Conservation (phyloP, 2,888 invertebrate species). For the Coremacera marginata region DNA sequence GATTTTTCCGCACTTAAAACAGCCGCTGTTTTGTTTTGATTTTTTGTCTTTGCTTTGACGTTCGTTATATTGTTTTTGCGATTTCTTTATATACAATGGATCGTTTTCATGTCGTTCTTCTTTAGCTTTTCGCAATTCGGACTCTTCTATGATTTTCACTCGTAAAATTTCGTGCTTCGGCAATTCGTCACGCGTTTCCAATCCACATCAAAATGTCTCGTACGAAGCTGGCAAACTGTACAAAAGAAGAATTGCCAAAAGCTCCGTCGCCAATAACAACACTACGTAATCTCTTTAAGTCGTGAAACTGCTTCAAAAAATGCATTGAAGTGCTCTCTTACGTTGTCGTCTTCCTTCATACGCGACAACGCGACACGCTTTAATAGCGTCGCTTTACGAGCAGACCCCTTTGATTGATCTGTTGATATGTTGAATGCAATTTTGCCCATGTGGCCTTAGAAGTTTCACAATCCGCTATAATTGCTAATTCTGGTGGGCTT, state of each 20-base stretch:
- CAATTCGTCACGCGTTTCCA: slow-evolving; percentile 59
- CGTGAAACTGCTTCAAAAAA: slow-evolving; percentile 63
- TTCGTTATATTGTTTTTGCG: neutral
- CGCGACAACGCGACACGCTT: slow-evolving; percentile 60
- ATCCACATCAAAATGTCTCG: slow-evolving; percentile 61
- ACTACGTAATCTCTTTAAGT: slow-evolving; percentile 58
- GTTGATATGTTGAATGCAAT: slow-evolving; percentile 57
- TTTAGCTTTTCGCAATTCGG: slow-evolving; percentile 45
- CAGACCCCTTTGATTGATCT: slow-evolving; percentile 63
- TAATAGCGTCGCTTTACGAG: slow-evolving; percentile 64
- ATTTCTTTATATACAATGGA: slow-evolving; percentile 36
- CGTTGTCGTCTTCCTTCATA: slow-evolving; percentile 58
- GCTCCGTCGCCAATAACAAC: slow-evolving; percentile 57
- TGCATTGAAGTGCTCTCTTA: slow-evolving; percentile 58
- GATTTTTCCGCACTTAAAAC: slow-evolving; percentile 35
- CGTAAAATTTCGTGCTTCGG: slow-evolving; percentile 45
- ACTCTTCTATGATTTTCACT: slow-evolving; percentile 49
- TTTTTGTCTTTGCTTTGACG: neutral
- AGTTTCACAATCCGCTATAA: slow-evolving; percentile 54
- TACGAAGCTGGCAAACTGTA: slow-evolving; percentile 58
- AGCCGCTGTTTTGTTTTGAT: slow-evolving; percentile 18
- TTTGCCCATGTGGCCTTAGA: slow-evolving; percentile 62
- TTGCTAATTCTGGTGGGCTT: slow-evolving; percentile 55
- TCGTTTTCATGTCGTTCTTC: slow-evolving; percentile 37
- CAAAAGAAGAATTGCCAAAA: slow-evolving; percentile 58